A percentile compares a stretch with the other conserved stretches of the same genome.
Conservation (phyloP, 2,797 vertebrate genomes). For the Enteromius trimaculatus region DNA sequence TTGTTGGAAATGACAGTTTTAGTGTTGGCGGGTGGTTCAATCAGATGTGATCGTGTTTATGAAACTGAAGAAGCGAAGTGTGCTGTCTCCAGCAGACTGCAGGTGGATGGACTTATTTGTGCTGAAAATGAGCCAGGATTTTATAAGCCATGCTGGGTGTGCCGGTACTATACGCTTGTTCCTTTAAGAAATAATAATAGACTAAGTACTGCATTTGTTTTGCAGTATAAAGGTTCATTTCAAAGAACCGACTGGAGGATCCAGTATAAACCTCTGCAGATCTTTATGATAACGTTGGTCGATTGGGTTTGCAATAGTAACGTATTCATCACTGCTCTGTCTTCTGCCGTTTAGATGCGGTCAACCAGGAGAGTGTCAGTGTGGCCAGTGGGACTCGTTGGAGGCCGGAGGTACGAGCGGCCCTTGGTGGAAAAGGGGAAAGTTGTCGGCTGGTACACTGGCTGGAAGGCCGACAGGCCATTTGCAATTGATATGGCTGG, state of each 20-base stretch:
- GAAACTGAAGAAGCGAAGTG: slow-evolving; percentile 10
- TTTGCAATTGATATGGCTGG: slow-evolving; percentile 99
- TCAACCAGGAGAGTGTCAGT: slow-evolving; percentile 85
- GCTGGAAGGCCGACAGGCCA: slow-evolving; percentile 95
- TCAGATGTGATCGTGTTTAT: slow-evolving; percentile 46
- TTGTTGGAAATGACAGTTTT: slow-evolving; percentile 25
- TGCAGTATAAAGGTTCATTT: neutral
- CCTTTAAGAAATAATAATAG: slow-evolving; percentile 18
- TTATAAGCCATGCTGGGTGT: slow-evolving; percentile 44
- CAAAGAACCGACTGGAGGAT: neutral
- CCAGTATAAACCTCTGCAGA: neutral
- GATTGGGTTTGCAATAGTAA: neutral
- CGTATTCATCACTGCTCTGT: slow-evolving; percentile 9
- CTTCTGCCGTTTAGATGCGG: slow-evolving; percentile 78
- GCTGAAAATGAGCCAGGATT: slow-evolving; percentile 54
- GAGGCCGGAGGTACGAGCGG: slow-evolving; percentile 86
- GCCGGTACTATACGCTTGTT: neutral
- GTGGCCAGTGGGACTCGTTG: slow-evolving; percentile 88
- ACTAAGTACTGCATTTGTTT: slow-evolving; percentile 1
- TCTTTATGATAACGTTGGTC: neutral
- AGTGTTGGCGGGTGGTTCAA: slow-evolving; percentile 40
- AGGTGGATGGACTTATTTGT: slow-evolving; percentile 56
- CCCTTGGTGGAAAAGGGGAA: slow-evolving; percentile 86
- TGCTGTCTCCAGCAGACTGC: slow-evolving; percentile 48
- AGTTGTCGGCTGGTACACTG: slow-evolving; percentile 96